Conservation (phyloP, 2,888 invertebrate genomes). For the Meiosimyza decipiens region DNA sequence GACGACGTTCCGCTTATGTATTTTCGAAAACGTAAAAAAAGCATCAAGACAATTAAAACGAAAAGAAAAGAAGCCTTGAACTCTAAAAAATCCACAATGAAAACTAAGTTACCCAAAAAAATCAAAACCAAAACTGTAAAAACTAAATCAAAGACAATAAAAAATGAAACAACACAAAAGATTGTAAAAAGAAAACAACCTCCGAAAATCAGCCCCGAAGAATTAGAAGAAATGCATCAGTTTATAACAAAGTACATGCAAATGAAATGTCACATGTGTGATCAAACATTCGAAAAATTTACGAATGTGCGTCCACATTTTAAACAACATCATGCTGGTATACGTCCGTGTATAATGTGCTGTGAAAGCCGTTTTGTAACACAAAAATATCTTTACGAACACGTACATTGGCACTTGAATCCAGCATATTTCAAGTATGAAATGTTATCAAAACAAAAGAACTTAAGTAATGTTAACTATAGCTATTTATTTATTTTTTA, state of each 20-base stretch:
- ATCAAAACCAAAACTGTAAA: neutral
- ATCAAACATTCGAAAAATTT: constrained; percentile 51
- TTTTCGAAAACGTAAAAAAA: neutral
- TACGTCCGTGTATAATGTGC: constrained; percentile 55
- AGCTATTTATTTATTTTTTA: constrained; percentile 19
- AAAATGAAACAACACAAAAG: neutral
- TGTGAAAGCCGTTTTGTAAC: constrained; percentile 55
- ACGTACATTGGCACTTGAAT: constrained; percentile 57
- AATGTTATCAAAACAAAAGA: neutral
- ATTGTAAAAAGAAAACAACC: neutral
- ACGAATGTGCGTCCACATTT: constrained; percentile 56
- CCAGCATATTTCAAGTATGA: constrained; percentile 57
- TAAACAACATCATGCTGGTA: constrained; percentile 52
- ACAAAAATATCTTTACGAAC: constrained; percentile 54
- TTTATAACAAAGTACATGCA: constrained; percentile 45
- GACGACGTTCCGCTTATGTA: no score
- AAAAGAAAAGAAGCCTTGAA: no score
- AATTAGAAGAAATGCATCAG: constrained; percentile 7
- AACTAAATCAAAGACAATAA: neutral
- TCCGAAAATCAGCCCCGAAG: neutral
- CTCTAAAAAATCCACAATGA: no score
- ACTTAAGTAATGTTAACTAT: no score
- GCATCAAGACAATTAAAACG: neutral
- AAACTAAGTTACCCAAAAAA: no score
- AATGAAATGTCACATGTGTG: constrained; percentile 57